phyloP scores from a whole-genome alignment of 2,888 invertebrate genomes.

The Charanyca ferruginea region DNA sequence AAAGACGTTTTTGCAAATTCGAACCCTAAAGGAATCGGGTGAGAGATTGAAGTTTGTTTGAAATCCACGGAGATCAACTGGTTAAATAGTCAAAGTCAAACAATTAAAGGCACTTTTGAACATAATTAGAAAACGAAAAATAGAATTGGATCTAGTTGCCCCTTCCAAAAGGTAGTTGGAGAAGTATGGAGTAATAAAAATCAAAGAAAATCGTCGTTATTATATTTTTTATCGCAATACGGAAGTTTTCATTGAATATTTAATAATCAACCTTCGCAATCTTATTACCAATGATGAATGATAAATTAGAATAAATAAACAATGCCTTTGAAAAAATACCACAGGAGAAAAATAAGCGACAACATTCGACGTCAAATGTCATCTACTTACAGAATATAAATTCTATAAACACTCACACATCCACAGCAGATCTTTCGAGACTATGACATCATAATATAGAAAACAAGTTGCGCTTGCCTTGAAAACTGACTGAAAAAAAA shows the following conservation, averaged over 20 bases:
- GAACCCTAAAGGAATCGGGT: too few relatives aligned
- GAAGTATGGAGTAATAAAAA: too few relatives aligned
- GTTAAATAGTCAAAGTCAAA: background rate
- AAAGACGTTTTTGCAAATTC: background rate
- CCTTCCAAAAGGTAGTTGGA: too few relatives aligned
- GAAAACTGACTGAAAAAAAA: slow-evolving; percentile 32
- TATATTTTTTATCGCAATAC: background rate
- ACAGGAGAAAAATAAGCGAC: background rate
- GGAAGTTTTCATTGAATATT: slow-evolving; percentile 31
- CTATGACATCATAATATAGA: slow-evolving; percentile 43
- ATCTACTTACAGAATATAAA: slow-evolving; percentile 11
- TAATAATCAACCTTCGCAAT: slow-evolving; percentile 18
- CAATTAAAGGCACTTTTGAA: too few relatives aligned
- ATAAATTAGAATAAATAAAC: slow-evolving; percentile 8
- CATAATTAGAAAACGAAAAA: too few relatives aligned
- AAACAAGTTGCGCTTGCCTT: slow-evolving; percentile 41
- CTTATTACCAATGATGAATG: background rate
- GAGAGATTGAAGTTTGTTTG: background rate
- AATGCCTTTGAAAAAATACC: background rate
- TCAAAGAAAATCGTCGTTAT: background rate
- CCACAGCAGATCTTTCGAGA: slow-evolving; percentile 44
- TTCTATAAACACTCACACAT: slow-evolving; percentile 20
- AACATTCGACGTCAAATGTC: slow-evolving; percentile 6
- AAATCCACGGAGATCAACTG: background rate
- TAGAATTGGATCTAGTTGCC: too few relatives aligned